Evolutionary conservation across 2,888 invertebrate species (phyloP).

Genomic region (Dorcus hopei): DNA sequence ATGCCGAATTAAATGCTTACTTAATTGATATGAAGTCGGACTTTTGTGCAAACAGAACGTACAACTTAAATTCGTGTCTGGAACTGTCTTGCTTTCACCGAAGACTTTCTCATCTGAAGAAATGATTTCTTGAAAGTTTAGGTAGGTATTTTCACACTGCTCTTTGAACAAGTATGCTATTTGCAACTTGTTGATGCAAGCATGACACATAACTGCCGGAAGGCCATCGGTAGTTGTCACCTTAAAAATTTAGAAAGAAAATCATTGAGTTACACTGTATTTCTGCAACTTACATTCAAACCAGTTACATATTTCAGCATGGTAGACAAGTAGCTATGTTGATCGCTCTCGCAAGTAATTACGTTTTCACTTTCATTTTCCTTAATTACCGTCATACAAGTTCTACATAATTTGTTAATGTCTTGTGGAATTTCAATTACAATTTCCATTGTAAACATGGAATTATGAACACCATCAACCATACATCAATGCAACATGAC

Average conservation of each 20-base stretch:
- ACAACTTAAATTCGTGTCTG: slow-evolving; percentile 10
- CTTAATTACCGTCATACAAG: slow-evolving; percentile 25
- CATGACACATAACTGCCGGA: slow-evolving; percentile 29
- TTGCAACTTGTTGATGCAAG: slow-evolving; percentile 27
- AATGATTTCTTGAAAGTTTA: slow-evolving; percentile 22
- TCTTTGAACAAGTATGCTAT: slow-evolving; percentile 27
- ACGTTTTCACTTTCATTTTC: slow-evolving; percentile 15
- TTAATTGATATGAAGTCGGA: slow-evolving; percentile 19
- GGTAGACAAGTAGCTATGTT: slow-evolving; percentile 18
- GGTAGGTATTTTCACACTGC: slow-evolving; percentile 28
- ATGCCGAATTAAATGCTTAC: slow-evolving; percentile 20
- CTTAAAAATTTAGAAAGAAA: slow-evolving; percentile 17
- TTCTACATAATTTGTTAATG: slow-evolving; percentile 28
- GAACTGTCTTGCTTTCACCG: not conserved
- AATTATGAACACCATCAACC: not conserved
- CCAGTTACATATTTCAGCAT: slow-evolving; percentile 21
- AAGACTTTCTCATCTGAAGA: slow-evolving; percentile 1
- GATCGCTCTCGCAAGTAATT: slow-evolving; percentile 11
- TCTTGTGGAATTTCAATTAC: slow-evolving; percentile 28
- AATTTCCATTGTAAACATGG: slow-evolving; percentile 19
- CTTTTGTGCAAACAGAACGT: slow-evolving; percentile 11
- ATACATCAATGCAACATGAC: not conserved
- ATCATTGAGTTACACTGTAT: not conserved
- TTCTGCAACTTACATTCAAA: slow-evolving; percentile 12
- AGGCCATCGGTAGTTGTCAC: slow-evolving; percentile 28